Evolutionary conservation across 1,140 invertebrate species (phyloP).

Genomic region (Anadara kagoshimensis): DNA sequence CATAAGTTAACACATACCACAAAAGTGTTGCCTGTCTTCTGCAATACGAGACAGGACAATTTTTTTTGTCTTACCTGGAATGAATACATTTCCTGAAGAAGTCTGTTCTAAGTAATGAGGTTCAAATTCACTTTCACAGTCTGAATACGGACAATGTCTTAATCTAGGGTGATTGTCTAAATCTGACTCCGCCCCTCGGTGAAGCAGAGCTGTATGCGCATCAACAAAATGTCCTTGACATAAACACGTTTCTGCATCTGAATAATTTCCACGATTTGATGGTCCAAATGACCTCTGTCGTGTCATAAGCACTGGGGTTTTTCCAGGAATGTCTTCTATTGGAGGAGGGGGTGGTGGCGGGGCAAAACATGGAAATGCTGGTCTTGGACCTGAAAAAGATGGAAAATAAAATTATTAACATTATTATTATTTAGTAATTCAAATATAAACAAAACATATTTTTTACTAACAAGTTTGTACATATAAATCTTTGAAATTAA

Average conservation of each 20-base stretch:
- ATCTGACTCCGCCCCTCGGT: constrained; percentile 32
- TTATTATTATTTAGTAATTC: too few relatives aligned
- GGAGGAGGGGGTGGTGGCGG: constrained; percentile 67
- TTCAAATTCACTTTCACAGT: constrained; percentile 87
- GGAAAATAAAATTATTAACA: neutral
- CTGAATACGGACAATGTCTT: constrained; percentile 45
- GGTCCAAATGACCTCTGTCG: constrained; percentile 61
- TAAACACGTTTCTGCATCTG: constrained; percentile 57
- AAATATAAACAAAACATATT: too few relatives aligned
- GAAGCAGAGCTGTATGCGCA: constrained; percentile 29
- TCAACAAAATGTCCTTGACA: constrained; percentile 42
- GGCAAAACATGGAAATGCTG: constrained; percentile 58
- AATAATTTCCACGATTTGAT: constrained; percentile 64
- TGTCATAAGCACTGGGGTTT: constrained; percentile 45
- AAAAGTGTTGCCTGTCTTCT: too few relatives aligned
- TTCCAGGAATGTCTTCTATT: constrained; percentile 71
- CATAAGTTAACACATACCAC: too few relatives aligned
- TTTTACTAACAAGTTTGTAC: too few relatives aligned
- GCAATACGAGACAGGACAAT: neutral
- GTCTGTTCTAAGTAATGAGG: constrained; percentile 92
- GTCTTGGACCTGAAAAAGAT: constrained; percentile 30
- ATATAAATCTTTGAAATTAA: too few relatives aligned
- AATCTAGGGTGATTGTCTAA: constrained; percentile 32
- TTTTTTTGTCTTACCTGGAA: constrained; percentile 82
- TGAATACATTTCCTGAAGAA: constrained; percentile 92